Conservation (phyloP, 2,888 invertebrate genomes). For the Melanchra persicariae region DNA sequence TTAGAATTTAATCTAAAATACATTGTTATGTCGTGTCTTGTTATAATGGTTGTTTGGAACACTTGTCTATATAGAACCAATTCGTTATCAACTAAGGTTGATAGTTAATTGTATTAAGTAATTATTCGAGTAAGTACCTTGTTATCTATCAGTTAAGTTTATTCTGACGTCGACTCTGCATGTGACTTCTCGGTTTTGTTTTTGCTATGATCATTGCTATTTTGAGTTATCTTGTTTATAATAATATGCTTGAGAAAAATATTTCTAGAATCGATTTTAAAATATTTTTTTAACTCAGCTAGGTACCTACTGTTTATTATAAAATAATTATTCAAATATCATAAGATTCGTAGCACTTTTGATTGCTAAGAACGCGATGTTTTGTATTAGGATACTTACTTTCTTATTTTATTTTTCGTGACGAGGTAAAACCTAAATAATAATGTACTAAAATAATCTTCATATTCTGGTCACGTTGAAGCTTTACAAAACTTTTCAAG, state of each 20-base stretch:
- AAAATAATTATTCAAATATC: too few species aligned
- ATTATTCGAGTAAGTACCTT: slow-evolving; percentile 11
- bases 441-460: too few species aligned
- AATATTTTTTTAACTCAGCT: neutral
- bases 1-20: neutral
- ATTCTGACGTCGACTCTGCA: neutral
- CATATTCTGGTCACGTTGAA: slow-evolving; percentile 8
- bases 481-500: neutral
- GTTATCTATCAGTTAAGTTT: neutral
- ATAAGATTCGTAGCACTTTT: too few species aligned
- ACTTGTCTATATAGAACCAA: slow-evolving; percentile 53
- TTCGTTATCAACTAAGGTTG: slow-evolving; percentile 23
- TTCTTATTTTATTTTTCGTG: too few species aligned
- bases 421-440: too few species aligned
- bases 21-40: slow-evolving; percentile 17
- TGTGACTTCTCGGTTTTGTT: slow-evolving; percentile 37
- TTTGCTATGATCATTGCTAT: slow-evolving; percentile 11
- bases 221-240: slow-evolving; percentile 20
- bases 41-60: slow-evolving; percentile 45
- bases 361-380: neutral
- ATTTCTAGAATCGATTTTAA: neutral
- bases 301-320: neutral
- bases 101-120: slow-evolving; percentile 33
- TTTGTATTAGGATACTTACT: too few species aligned
- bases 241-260: neutral